phyloP scores from a whole-genome alignment of 2,797 vertebrate species.

The Pangasius krempfi region DNA sequence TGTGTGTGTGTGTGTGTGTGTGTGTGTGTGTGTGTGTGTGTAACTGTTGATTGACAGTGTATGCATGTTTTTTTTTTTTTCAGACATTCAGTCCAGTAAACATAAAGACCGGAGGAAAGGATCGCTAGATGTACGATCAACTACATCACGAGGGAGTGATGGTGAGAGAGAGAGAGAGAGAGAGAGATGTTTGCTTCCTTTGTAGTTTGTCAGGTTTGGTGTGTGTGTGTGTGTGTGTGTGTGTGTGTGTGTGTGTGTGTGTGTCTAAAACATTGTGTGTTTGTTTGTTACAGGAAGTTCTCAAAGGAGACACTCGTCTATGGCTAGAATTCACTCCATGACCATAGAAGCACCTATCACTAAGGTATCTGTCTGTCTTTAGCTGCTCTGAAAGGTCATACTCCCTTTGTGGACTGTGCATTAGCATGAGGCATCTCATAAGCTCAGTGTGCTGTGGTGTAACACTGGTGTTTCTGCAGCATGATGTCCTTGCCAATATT shows the following conservation, averaged over 20 bases:
- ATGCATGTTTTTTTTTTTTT: conserved; percentile 44
- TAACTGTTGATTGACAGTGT: background rate
- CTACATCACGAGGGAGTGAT: conserved; percentile 87
- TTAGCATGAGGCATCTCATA: background rate
- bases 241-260: too few species aligned
- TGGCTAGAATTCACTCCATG: conserved; percentile 98
- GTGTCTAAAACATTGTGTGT: background rate
- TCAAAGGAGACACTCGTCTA: conserved; percentile 93
- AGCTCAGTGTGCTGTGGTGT: background rate
- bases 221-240: background rate
- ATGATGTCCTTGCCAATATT: background rate
- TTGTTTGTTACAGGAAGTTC: conserved; percentile 79
- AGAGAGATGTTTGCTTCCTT: conserved; percentile 65
- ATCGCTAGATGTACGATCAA: conserved; percentile 89
- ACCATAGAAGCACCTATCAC: conserved; percentile 98
- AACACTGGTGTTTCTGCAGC: background rate
- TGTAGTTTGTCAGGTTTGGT: background rate
- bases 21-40: too few species aligned
- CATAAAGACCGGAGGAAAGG: conserved; percentile 95
- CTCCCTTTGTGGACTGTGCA: background rate
- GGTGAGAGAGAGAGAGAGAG: conserved; percentile 90
- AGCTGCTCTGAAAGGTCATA: background rate
- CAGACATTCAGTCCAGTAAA: conserved; percentile 88
- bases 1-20: background rate
- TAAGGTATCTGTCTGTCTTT: conserved; percentile 79